Evolutionary conservation across 2,797 vertebrate species (phyloP), one percentile per base, ranked within the genome.

Genomic region (Remorina albescens): DNA sequence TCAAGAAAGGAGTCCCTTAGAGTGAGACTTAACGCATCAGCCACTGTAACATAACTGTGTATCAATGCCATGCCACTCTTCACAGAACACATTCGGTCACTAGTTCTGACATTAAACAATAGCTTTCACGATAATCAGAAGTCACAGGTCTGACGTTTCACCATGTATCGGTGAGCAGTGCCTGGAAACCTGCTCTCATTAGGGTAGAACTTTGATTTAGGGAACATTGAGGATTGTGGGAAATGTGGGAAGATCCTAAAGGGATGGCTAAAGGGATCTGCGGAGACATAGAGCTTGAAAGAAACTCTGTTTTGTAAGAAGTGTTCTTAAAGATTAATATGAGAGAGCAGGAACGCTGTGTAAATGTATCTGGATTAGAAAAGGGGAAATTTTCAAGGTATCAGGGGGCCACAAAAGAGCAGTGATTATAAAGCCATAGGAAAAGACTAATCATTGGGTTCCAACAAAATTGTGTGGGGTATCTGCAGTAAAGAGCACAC

Each of bases 41-140:
- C 61, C 63, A 63, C 65, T 32, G 18, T 41, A 47, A 61, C 18
- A 71, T 23, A 15, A 15, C 34, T 41, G 6, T 21, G 37, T 25
- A 53, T 53, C 37, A 39, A 32, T 47, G 51, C 41, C 49, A 23
- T 62, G 34, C 18, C 16, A 39, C 16, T 63, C 51, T 25, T 32
- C 41, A 59, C 65, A 56, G 32, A 59, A 36, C 25, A 65, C 12
- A 30, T 51, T 68, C 67, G 41, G 55, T 10, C 44, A 30, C 44
- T 28, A 59, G 18, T 59, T 76, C 50, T 70, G 53, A 71, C 12
- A 44, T 54, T 55, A 26, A 76, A 60, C 37, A 26, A 60, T 72
- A 73, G 78, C 54, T 86, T 80, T 72, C 89, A 89, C 30, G 36
- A 51, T 79, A 83, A 88, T 76, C 82, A 89, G 81, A 84, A 86